Base-by-base conservation (phyloP, 92 coral and sea anemone species). In the Epizoanthus scotinus region DNA sequence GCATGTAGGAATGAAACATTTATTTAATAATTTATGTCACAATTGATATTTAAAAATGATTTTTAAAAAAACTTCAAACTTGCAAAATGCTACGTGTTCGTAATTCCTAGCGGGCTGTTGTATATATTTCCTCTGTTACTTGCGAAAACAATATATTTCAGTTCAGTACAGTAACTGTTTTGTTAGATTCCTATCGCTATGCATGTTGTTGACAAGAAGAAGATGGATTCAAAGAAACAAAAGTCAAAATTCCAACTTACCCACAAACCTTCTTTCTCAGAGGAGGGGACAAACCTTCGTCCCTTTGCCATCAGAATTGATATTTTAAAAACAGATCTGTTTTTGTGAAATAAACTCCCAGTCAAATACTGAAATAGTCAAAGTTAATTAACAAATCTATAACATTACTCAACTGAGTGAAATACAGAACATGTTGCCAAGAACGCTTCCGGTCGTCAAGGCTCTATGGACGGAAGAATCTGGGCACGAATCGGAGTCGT, bases 261-360 rank as follows among this genome's bases (percentile, higher is more conserved):
- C 98, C 98, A 95, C 20, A 81, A 63, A 40, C 94, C 93, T 20
- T 91, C 95, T 72, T 80, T 88, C 66, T 84, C 91, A 56, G 85
- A 81, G 55, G 98, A 87, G 40, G 98, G 98, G 0, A 77, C 95
- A 80, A 86, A 93, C 17, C 74, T 65, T 68, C 98, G 71, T 31
- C 98, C 98, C 79, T 95, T 95, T 29, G 94, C 89, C 98, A 95
- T 95, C 20, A 57, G 8, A 20, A 68, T 20, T 5, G 15, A 22
- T 22, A 19, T 40, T 59, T 34, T 15, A 1, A 29, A n/a, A 75
- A 34, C 56, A 10, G 8, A 38, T 27, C 6, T 3, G 44, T 64
- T 22, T 14, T 64, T 64, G 15, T 17, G 47, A 58, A 17, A 22
- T 60, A 27, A 34, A 58, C 38, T 75, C 14, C 21, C 54, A 68